These are phyloP conservation scores for Riparia riparia DNA, from an alignment of 2,113 vertebrate genomes.

Conservation along the genomic window DNA sequence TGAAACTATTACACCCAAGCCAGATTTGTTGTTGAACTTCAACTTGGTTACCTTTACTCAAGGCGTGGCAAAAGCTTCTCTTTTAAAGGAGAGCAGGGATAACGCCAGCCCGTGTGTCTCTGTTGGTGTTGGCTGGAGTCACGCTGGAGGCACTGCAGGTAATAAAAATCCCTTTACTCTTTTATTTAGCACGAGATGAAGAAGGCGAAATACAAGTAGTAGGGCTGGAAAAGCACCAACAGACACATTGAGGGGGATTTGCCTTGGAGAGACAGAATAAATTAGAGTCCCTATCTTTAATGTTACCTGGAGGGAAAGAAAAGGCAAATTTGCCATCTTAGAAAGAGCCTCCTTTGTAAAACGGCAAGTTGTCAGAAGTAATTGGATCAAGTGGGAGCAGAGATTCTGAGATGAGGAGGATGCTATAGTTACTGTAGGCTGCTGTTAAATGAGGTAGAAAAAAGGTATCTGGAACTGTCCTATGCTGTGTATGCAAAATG, in stretches of 20 bases:
- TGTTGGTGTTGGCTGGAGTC: background rate
- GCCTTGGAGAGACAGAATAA: background rate
- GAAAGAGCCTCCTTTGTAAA: background rate
- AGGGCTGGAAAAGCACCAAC: background rate
- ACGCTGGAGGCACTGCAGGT: background rate
- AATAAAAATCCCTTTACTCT: constrained; percentile 11
- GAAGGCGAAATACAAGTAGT: background rate
- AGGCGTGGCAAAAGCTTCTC: constrained; percentile 1
- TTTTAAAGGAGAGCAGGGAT: constrained; percentile 2
- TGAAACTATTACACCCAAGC: background rate
- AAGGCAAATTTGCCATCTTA: background rate
- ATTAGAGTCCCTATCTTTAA: background rate
- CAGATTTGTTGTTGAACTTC: background rate
- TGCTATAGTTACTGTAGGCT: background rate
- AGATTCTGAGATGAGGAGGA: background rate
- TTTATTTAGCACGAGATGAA: background rate
- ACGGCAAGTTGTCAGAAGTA: constrained; percentile 35
- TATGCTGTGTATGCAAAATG: background rate
- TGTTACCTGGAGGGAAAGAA: constrained; percentile 10
- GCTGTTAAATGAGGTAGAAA: constrained; percentile 40
- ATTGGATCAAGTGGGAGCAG: constrained; percentile 41
- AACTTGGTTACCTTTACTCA: constrained; percentile 39
- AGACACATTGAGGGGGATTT: background rate
- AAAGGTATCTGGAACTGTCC: constrained; percentile 37
- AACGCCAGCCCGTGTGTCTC: background rate